A percentile compares a stretch with the other conserved stretches of the same genome.
These are phyloP conservation scores for Strigops habroptila DNA, from an alignment of 2,113 vertebrate genomes.

Conservation along the genomic window DNA sequence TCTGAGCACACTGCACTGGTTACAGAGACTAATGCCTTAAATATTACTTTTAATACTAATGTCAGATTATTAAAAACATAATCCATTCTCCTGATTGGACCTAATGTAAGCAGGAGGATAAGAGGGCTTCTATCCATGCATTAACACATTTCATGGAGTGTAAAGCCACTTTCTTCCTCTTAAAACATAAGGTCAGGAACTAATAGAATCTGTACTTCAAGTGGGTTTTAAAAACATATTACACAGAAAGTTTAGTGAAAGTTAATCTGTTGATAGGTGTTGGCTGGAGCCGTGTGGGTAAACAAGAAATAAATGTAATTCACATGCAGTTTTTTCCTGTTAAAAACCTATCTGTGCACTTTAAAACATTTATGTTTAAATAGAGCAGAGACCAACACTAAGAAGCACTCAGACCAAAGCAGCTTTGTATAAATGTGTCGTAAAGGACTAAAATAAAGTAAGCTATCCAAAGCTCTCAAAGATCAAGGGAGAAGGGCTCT, in stretches of 20 bases:
- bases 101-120: constrained; percentile 70
- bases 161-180: constrained; percentile 72
- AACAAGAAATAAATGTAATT: constrained; percentile 66
- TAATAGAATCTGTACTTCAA: constrained; percentile 70
- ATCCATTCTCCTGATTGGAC: constrained; percentile 77
- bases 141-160: constrained; percentile 78
- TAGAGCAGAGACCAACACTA: constrained; percentile 58
- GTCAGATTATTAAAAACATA: constrained; percentile 82
- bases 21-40: constrained; percentile 76
- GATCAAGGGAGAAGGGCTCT: constrained; percentile 51
- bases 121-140: constrained; percentile 77
- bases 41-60: constrained; percentile 82
- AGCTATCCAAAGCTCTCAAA: constrained; percentile 59
- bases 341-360: constrained; percentile 42
- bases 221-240: constrained; percentile 59
- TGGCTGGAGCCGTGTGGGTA: constrained; percentile 22
- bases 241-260: constrained; percentile 66
- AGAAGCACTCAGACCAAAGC: constrained; percentile 73
- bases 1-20: constrained; percentile 49
- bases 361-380: constrained; percentile 71
- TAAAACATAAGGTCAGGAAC: constrained; percentile 75
- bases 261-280: constrained; percentile 72
- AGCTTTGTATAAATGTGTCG: constrained; percentile 65
- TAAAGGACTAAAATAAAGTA: constrained; percentile 68
- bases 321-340: constrained; percentile 53